Evolutionary conservation across 2,888 invertebrate species (phyloP).

Genomic region (Lasioglossum zephyrum): DNA sequence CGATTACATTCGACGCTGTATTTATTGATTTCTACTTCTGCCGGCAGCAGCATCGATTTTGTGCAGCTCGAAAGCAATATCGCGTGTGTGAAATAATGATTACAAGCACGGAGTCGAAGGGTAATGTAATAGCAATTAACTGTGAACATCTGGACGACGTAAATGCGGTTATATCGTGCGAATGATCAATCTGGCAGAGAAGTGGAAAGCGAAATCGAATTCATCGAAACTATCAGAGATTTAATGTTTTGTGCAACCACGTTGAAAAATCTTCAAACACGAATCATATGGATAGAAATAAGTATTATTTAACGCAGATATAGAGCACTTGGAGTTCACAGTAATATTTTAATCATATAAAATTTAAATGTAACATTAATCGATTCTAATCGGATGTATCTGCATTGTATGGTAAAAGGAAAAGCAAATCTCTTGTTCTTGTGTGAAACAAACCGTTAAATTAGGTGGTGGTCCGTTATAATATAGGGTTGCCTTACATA

Average conservation of each 20-base stretch:
- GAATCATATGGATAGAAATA: background rate
- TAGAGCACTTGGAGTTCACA: no score
- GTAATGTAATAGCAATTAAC: conserved; percentile 22
- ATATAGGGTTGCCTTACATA: background rate
- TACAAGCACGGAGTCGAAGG: conserved; percentile 6
- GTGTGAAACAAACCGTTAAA: background rate
- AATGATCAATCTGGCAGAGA: background rate
- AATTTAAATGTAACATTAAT: background rate
- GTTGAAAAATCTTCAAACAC: background rate
- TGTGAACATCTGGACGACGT: background rate
- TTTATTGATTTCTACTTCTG: background rate
- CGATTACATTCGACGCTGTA: background rate
- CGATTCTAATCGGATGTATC: background rate
- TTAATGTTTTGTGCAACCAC: background rate
- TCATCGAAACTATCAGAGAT: background rate
- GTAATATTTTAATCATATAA: background rate
- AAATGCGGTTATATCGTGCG: background rate
- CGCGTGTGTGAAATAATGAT: conserved; percentile 4
- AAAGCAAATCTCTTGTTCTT: background rate
- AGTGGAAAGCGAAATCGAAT: background rate
- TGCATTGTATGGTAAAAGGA: background rate
- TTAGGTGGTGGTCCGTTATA: background rate
- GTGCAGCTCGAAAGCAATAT: background rate
- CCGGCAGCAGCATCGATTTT: background rate
- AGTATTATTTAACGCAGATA: no score